A percentile compares a stretch with the other conserved stretches of the same genome.
phyloP scores from a whole-genome alignment of 1,140 invertebrate genomes.

The Aphelinus atriplicis region DNA sequence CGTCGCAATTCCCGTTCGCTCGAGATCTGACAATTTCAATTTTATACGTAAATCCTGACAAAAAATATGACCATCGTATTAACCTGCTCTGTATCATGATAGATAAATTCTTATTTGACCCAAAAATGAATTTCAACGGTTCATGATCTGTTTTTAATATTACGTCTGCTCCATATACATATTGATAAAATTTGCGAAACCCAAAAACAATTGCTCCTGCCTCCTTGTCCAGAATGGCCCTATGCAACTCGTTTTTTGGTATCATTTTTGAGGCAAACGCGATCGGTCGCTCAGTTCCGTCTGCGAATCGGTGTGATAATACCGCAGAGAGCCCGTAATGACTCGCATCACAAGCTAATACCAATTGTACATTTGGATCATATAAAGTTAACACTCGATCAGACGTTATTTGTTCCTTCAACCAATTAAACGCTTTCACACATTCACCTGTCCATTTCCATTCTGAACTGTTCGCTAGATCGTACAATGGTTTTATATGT shows the following conservation, averaged over 20 bases:
- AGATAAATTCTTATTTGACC: no score
- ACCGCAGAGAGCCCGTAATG: conserved; percentile 51
- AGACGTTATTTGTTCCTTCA: conserved; percentile 49
- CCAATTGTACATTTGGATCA: conserved; percentile 22
- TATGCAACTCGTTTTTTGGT: conserved; percentile 58
- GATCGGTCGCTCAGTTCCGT: conserved; percentile 45
- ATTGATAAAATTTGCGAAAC: conserved; percentile 49
- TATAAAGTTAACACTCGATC: conserved; percentile 45
- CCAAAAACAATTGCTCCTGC: conserved; percentile 63
- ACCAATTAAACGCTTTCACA: conserved; percentile 62
- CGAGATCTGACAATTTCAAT: no score
- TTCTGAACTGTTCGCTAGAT: conserved; percentile 25
- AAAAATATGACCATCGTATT: no score
- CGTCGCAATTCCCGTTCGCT: no score
- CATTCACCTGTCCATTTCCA: conserved; percentile 36
- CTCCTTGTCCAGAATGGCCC: conserved; percentile 65
- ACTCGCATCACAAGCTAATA: conserved; percentile 50
- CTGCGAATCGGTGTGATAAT: conserved; percentile 44
- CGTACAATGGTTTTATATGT: conserved; percentile 39
- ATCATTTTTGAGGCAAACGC: conserved; percentile 62
- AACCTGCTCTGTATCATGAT: no score
- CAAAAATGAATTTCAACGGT: no score
- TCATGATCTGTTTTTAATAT: no score
- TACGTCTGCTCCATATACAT: conserved; percentile 4
- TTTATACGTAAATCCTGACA: no score